phyloP scores from a whole-genome alignment of 1,140 invertebrate genomes.

The Teleopsis dalmanni region DNA sequence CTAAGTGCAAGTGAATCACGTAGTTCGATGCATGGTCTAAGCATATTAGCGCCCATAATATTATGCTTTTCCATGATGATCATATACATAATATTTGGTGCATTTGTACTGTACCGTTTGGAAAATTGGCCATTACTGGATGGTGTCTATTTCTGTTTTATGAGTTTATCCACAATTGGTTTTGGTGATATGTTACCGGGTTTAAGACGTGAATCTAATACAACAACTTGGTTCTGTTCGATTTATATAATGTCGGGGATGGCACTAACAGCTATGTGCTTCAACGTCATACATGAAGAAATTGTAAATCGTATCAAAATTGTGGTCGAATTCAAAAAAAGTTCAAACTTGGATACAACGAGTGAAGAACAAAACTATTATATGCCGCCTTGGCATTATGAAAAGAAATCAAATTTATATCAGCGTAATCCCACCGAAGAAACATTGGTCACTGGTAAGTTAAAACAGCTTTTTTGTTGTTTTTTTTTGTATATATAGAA shows the following conservation, averaged over 20 bases:
- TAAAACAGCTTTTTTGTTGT: neutral
- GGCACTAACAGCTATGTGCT: constrained; percentile 95
- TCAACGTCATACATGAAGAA: constrained; percentile 94
- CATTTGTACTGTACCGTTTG: constrained; percentile 75
- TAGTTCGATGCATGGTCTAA: constrained; percentile 63
- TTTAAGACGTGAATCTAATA: constrained; percentile 55
- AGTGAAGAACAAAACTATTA: constrained; percentile 44
- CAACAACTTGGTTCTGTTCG: constrained; percentile 77
- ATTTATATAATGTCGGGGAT: constrained; percentile 93
- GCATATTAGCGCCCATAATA: constrained; percentile 66
- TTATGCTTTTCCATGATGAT: constrained; percentile 72
- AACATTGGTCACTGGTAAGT: constrained; percentile 46
- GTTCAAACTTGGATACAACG: constrained; percentile 20
- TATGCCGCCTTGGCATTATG: constrained; percentile 60
- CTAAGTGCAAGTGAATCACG: constrained; percentile 65
- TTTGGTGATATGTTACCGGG: constrained; percentile 85
- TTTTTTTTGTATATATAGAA: neutral
- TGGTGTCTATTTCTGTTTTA: constrained; percentile 91
- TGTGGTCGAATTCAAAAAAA: constrained; percentile 46
- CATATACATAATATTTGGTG: constrained; percentile 78
- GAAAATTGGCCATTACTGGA: constrained; percentile 83
- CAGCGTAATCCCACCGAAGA: constrained; percentile 59
- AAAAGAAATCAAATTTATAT: constrained; percentile 50
- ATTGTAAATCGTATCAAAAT: constrained; percentile 71
- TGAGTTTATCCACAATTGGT: constrained; percentile 86